phyloP scores from a whole-genome alignment of 1,140 invertebrate species.

The Ptiloglossa arizonensis region DNA sequence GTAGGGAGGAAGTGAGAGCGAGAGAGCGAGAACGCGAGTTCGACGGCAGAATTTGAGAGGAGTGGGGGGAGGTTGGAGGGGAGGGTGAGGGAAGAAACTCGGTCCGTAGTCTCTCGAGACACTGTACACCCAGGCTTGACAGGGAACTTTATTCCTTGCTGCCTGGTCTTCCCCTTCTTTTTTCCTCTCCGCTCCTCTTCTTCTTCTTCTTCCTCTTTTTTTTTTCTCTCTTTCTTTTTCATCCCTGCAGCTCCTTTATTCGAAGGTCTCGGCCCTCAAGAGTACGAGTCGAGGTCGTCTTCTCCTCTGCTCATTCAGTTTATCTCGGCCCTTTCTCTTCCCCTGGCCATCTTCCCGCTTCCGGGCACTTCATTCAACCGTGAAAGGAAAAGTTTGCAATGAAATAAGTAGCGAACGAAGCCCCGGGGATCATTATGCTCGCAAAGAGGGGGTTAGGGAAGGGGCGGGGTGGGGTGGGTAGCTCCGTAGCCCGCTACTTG shows the following conservation, averaged over 20 bases:
- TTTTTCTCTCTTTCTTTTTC: not conserved
- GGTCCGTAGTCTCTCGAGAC: conserved; percentile 58
- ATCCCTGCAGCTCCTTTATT: conserved; percentile 48
- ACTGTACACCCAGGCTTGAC: conserved; percentile 51
- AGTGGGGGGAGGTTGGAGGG: not conserved
- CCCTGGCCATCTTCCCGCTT: conserved; percentile 52
- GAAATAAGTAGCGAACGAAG: conserved; percentile 63
- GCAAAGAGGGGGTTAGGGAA: not conserved
- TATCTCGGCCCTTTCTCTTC: conserved; percentile 36
- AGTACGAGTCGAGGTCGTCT: conserved; percentile 38
- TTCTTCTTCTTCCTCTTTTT: conserved; percentile 9
- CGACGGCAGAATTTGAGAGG: conserved; percentile 29
- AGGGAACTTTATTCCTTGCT: conserved; percentile 63
- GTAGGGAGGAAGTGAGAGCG: too few relatives aligned
- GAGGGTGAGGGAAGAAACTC: conserved; percentile 10
- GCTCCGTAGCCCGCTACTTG: conserved; percentile 27
- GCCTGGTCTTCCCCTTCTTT: conserved; percentile 27
- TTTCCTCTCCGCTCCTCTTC: conserved; percentile 30
- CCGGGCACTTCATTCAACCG: conserved; percentile 57
- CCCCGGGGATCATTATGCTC: conserved; percentile 61
- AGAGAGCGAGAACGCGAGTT: not conserved
- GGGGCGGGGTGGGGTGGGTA: not conserved
- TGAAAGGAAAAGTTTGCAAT: conserved; percentile 66
- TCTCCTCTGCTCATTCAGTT: conserved; percentile 46
- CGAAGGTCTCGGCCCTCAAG: conserved; percentile 61